Base-by-base conservation (phyloP, 2,888 invertebrate genomes). In the Drosophila lacicola region DNA sequence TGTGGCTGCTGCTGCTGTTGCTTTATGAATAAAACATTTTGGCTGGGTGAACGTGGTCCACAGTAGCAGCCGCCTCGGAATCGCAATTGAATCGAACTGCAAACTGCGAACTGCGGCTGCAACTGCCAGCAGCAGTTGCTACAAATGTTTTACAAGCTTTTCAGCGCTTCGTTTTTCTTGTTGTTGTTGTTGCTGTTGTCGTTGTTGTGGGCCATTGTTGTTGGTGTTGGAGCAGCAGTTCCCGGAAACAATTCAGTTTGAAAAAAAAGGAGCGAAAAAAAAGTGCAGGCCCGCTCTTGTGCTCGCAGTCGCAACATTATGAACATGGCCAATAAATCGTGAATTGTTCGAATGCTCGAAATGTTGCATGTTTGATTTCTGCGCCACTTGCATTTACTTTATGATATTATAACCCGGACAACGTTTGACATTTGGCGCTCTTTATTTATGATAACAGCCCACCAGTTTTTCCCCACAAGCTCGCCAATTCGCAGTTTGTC, bases 11-110 rank as follows among this genome's bases (percentile, higher is more conserved):
- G 46, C 14, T 56, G 58, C 49, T 47, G 46, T 37, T 69, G 70
- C 78, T 88, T 88, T 89, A 88, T 88, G 88, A 88, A 88, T 88
- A 88, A 88, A 89, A 88, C 89, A 88, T 88, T 82, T 78, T 63
- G 63, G 67, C 68, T 61, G 60, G 68, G 47, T 66, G 74, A 81
- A 76, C 70, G 74, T 80, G 82, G 69, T 61, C 72, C 82, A 85
- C 74, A 86, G 82, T 73, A 82, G 75, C 78, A 68, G 76, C 75
- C 76, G 65, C 74, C 51, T 70, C 44, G 65, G 55, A 56, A 75
- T 55, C 63, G 74, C 77, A 78, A 78, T 78, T 78, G 56, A 80
- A 78, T 80, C 62, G 64, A 64, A 64, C 74, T 70, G 60, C 44
- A 41, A 50, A 34, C 72, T 54, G 42, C 42, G 45, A 50, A 34